Conservation (phyloP, 2,888 invertebrate genomes). For the Ommatoiulus sabulosus region DNA sequence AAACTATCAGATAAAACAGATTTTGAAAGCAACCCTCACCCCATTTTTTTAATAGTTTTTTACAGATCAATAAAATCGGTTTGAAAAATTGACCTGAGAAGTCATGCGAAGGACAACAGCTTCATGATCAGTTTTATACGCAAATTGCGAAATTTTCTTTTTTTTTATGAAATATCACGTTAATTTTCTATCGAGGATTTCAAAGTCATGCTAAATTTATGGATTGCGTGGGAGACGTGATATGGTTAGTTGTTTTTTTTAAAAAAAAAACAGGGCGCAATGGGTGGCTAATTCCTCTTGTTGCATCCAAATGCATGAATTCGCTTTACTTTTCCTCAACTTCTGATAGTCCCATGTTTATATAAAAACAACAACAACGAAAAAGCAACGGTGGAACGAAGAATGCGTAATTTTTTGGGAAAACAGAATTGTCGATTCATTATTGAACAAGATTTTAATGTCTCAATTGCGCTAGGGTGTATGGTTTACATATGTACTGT, state of each 20-base stretch:
- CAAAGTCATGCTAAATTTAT: constrained; percentile 38
- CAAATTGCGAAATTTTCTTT: not conserved
- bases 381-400: constrained; percentile 7
- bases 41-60: not conserved
- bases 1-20: not conserved
- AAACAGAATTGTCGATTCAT: constrained; percentile 18
- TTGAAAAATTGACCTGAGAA: not conserved
- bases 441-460: not conserved
- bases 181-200: not conserved
- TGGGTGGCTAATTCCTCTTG: constrained; percentile 20
- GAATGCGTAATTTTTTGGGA: not conserved
- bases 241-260: not conserved
- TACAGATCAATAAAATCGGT: not conserved
- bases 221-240: not conserved
- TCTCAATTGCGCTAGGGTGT: no score
- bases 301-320: not conserved
- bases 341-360: not conserved
- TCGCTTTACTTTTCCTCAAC: constrained; percentile 41
- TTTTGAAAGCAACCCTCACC: not conserved
- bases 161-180: not conserved
- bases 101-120: not conserved
- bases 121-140: not conserved
- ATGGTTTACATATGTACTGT: no score
- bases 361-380: not conserved
- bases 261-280: constrained; percentile 15